phyloP scores from a whole-genome alignment of 2,797 vertebrate species.

The Enteromius viviparus region DNA sequence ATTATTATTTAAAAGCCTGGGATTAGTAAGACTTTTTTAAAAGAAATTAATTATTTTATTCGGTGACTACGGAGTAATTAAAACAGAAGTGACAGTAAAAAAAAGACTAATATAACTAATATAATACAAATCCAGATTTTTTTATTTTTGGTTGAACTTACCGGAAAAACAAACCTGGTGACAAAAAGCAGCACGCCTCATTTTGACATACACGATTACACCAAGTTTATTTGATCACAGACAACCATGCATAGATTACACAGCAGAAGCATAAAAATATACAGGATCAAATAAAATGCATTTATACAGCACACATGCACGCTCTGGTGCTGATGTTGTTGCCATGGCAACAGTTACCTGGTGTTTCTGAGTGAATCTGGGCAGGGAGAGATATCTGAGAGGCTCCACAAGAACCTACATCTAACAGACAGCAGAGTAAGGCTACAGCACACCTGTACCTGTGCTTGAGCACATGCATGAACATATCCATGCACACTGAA shows the following conservation, averaged over 20 bases:
- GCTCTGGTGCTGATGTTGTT: constrained; percentile 60
- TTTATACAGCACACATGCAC: background rate
- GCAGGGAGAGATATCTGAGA: constrained; percentile 79
- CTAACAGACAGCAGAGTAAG: constrained; percentile 77
- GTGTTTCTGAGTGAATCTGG: constrained; percentile 82
- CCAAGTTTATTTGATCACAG: constrained; percentile 6
- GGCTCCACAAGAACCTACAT: constrained; percentile 80
- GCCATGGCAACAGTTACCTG: constrained; percentile 81
- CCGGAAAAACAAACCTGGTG: background rate
- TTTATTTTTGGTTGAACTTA: background rate
- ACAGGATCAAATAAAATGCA: constrained; percentile 26
- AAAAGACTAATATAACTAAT: background rate
- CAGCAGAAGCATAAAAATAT: constrained; percentile 19
- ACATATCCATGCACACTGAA: background rate
- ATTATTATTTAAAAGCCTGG: background rate
- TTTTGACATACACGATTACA: background rate
- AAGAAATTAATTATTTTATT: background rate
- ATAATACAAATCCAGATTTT: background rate
- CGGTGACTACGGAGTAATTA: background rate
- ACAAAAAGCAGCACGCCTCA: background rate
- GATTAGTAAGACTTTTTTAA: background rate
- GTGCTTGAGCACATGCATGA: constrained; percentile 22
- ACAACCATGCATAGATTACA: constrained; percentile 2
- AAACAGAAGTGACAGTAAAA: background rate
- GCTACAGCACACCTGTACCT: constrained; percentile 42